Evolutionary conservation across 2,113 vertebrate genomes (phyloP), one percentile per base, ranked within the genome.

Genomic region (Ceyx margarethae): DNA sequence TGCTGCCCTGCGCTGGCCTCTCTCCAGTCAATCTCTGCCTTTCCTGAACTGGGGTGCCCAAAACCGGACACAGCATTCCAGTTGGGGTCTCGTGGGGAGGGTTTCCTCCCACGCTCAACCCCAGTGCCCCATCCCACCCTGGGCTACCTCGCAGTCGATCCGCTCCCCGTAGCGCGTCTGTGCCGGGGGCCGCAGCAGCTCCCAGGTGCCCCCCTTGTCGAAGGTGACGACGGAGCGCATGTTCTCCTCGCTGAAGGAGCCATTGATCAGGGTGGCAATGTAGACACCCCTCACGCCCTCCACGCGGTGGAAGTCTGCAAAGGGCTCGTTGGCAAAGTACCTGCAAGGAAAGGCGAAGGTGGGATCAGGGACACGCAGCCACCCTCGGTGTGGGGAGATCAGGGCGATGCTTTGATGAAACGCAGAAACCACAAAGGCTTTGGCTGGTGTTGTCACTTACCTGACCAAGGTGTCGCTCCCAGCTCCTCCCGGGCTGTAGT

Each of bases 131-230:
- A 16, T 3, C 19, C 28, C 9, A 0, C 9, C 3, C 57, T 1
- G 0, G 6, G 6, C 25, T 97, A 99, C 99, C 99, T 99, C 97
- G 43, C 99, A 99, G 73, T 98, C 96, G n/a, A 99, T 96, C 20
- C 96, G 98, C 80, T 99, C 98, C 58, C 99, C 99, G 5, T 99
- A 98, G 67, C 80, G 98, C 5, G 98, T 99, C 57, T 98, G 98
- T 1, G 97, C 92, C 1, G 99, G 99, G 3, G 99, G 98, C 97
- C 98, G 98, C 60, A 99, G 98, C 91, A 98, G 98, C 94, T 99
- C 99, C 99, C 99, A 99, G 16, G 99, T 99, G n/a, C 99, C 99
- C 2, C 99, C 99, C 95, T 99, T 99, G 97, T 99, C 99, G 13
- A 99, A 99, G 45, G 99, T 99, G 97, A 99, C 99, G 97, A 99